Conservation (phyloP, 1,140 invertebrate genomes). For the Zeugodacus cucurbitae region DNA sequence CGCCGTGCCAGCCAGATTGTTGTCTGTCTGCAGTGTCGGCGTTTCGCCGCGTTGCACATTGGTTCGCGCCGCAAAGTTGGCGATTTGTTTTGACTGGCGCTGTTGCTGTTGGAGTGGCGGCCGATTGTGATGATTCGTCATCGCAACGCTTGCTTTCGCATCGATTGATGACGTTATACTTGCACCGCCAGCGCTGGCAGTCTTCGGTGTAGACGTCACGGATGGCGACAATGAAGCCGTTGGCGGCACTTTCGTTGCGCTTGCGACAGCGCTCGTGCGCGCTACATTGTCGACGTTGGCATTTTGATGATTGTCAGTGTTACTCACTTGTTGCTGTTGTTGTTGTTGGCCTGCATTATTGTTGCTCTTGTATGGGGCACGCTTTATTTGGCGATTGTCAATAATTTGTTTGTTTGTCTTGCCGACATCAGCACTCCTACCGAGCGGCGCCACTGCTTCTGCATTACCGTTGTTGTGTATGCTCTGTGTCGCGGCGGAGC, state of each 20-base stretch:
- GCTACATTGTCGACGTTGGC: neutral
- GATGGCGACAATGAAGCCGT: conserved; percentile 30
- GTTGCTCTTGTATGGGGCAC: neutral
- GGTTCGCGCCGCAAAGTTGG: neutral
- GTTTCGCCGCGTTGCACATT: neutral
- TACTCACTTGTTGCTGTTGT: neutral
- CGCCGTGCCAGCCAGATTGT: neutral
- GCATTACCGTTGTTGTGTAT: neutral
- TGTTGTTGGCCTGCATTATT: neutral
- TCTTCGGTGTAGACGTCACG: neutral
- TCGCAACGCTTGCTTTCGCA: neutral
- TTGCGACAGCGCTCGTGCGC: neutral
- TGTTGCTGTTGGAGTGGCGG: conserved; percentile 5
- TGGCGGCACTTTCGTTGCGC: neutral
- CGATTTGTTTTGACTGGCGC: conserved; percentile 21
- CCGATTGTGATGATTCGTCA: conserved; percentile 30
- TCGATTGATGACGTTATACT: neutral
- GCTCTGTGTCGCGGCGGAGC: neutral
- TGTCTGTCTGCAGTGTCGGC: neutral
- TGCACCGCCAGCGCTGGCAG: neutral
- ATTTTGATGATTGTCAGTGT: neutral
- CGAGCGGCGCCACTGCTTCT: neutral
- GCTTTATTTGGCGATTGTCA: neutral
- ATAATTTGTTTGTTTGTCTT: neutral
- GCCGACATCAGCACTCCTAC: neutral